phyloP scores from a whole-genome alignment of 2,113 vertebrate genomes.

The Boleophthalmus pectinirostris region DNA sequence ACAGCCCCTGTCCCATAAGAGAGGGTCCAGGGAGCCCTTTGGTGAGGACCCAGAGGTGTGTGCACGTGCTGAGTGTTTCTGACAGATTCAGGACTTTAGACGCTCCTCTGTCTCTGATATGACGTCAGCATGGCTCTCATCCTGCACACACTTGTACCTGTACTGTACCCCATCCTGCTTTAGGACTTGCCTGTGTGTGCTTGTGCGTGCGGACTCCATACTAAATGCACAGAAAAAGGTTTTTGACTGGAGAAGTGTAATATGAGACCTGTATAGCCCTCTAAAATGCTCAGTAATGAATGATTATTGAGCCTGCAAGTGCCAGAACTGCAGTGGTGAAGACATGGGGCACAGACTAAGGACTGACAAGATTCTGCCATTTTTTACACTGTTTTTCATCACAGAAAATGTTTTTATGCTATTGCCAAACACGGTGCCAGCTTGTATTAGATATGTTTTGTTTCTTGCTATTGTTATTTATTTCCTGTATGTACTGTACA shows the following conservation, averaged over 20 bases:
- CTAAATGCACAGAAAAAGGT: constrained; percentile 27
- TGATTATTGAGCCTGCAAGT: constrained; percentile 35
- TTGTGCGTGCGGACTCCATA: constrained; percentile 34
- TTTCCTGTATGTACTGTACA: background rate
- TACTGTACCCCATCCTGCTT: constrained; percentile 28
- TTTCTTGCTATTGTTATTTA: constrained; percentile 5
- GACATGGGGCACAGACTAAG: constrained; percentile 38
- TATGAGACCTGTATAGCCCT: constrained; percentile 16
- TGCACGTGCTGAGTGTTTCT: constrained; percentile 40
- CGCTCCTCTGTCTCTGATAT: constrained; percentile 53
- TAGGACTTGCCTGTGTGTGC: constrained; percentile 23
- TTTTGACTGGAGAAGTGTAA: background rate
- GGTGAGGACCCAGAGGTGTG: constrained; percentile 44
- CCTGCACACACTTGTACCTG: constrained; percentile 37
- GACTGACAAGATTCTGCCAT: constrained; percentile 10
- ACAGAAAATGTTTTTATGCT: background rate
- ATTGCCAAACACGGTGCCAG: background rate
- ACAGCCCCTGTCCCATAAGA: constrained; percentile 11
- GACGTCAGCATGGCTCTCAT: constrained; percentile 59
- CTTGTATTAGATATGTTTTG: background rate
- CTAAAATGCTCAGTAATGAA: constrained; percentile 24
- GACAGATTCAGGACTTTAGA: constrained; percentile 61
- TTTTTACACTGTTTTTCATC: background rate
- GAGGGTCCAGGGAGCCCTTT: constrained; percentile 54
- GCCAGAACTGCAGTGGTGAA: constrained; percentile 26